Evolutionary conservation across 2,113 vertebrate genomes (phyloP), one percentile per base, ranked within the genome.

Genomic region (Echinops telfairi): DNA sequence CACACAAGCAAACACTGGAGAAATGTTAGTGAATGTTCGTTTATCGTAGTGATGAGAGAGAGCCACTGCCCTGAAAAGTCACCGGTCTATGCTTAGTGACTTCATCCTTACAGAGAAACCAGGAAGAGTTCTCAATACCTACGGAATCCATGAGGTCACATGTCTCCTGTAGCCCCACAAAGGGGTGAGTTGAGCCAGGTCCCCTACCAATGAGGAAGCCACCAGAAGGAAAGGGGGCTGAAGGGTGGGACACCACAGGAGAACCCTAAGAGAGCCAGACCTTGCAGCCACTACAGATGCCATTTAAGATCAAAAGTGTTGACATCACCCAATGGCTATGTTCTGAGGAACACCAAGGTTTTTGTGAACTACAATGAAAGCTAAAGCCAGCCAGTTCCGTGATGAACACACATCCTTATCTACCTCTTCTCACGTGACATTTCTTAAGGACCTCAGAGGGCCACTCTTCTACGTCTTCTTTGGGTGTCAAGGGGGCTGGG

Each of bases 241-340:
- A 62, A 5, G 2, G 20, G 3, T 8, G 15, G 6, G 33, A 60
- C 38, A 88, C 87, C 80, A 95, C 66, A 91, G 75, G n/a, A 94
- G 40, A 89, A 66, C 77, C n/a, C 60, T 14, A 92, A 92, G 11
- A 83, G 58, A 92, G 3, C 53, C 27, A 93, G 78, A 88, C 75
- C 85, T 89, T 10, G 86, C 53, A 94, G 75, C 53, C 71, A 88
- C 36, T 25, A 36, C 58, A 94, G 79, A 68, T 83, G 73, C 86
- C 76, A 92, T 40, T 93, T 82, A 89, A 91, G 62, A 90, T 84
- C 40, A 78, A 89, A 95, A 82, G 47, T 38, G 92, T 85, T 93
- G 83, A 64, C 1, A 70, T 40, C 22, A 53, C 9, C 47, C 47
- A 53, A 53, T 9, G 47, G 47, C 47, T 53, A 53, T 85, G 38